These are phyloP conservation scores for Catostylus mosaicus DNA, from an alignment of 30 jellyfish, hydroid and myxozoan genomes.

Conservation along the genomic window DNA sequence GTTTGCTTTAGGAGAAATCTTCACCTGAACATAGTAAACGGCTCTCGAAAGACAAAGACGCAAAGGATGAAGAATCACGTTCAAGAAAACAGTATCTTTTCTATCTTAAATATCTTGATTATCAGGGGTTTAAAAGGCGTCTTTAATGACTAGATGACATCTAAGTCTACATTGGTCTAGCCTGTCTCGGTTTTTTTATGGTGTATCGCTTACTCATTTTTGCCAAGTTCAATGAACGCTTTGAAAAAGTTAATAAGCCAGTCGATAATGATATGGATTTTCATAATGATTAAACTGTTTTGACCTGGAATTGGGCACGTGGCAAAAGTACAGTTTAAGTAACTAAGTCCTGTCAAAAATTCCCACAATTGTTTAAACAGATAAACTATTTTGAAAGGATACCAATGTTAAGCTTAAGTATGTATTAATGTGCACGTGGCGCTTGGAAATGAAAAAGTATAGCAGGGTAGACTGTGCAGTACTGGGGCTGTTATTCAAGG, in stretches of 20 bases:
- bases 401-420: neutral
- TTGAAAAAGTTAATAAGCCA: no score
- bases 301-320: neutral
- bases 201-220: no score
- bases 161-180: no score
- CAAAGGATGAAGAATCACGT: constrained; percentile 52
- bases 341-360: neutral
- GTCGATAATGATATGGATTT: no score
- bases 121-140: no score
- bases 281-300: no score
- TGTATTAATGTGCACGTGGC: neutral
- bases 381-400: neutral
- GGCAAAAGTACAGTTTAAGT: neutral
- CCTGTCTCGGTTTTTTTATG: no score
- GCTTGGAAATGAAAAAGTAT: neutral
- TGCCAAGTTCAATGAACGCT: no score
- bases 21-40: constrained; percentile 55
- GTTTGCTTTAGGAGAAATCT: constrained; percentile 50
- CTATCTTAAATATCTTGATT: no score
- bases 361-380: constrained; percentile 6
- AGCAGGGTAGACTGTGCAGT: neutral
- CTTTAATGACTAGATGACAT: no score
- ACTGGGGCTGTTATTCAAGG: no score
- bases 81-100: constrained; percentile 74
- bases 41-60: constrained; percentile 53